A percentile compares a stretch with the other conserved stretches of the same genome.
Evolutionary conservation across 2,113 vertebrate genomes (phyloP).

Genomic region (Proterorhinus semilunaris): DNA sequence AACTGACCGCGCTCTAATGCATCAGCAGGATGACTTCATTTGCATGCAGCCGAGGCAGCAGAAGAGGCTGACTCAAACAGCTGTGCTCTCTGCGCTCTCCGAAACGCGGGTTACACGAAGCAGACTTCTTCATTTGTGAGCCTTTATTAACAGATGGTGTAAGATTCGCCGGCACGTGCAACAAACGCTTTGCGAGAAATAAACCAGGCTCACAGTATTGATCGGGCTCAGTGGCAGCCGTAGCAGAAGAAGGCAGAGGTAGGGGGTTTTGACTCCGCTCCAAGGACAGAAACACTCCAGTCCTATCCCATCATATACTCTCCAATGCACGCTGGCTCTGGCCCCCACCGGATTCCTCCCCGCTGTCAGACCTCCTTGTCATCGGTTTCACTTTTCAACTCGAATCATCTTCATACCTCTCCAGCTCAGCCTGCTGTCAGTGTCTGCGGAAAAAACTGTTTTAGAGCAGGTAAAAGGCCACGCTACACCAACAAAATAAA

Average conservation of each 20-base stretch:
- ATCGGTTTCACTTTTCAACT: constrained; percentile 65
- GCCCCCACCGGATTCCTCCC: constrained; percentile 41
- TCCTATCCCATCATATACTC: constrained; percentile 57
- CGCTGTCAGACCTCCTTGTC: constrained; percentile 65
- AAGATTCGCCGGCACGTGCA: constrained; percentile 34
- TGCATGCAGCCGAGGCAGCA: constrained; percentile 46
- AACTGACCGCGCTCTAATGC: constrained; percentile 32
- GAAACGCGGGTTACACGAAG: constrained; percentile 42
- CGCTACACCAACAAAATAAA: neutral
- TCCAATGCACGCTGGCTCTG: constrained; percentile 52
- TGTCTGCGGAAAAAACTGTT: constrained; percentile 24
- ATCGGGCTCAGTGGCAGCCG: constrained; percentile 28
- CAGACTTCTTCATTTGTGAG: constrained; percentile 38
- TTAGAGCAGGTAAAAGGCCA: constrained; percentile 7
- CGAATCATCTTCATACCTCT: constrained; percentile 62
- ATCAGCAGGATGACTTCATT: constrained; percentile 54
- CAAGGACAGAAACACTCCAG: constrained; percentile 54
- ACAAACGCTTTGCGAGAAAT: constrained; percentile 24
- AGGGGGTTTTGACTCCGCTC: constrained; percentile 44
- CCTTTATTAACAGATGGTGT: constrained; percentile 41
- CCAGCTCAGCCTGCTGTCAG: constrained; percentile 47
- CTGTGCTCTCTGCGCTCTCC: constrained; percentile 49
- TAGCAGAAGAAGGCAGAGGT: constrained; percentile 30
- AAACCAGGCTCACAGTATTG: constrained; percentile 25
- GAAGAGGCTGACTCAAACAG: constrained; percentile 52